Evolutionary conservation across 2,888 invertebrate genomes (phyloP), one percentile per base, ranked within the genome.

Genomic region (Callyntrura sp.): DNA sequence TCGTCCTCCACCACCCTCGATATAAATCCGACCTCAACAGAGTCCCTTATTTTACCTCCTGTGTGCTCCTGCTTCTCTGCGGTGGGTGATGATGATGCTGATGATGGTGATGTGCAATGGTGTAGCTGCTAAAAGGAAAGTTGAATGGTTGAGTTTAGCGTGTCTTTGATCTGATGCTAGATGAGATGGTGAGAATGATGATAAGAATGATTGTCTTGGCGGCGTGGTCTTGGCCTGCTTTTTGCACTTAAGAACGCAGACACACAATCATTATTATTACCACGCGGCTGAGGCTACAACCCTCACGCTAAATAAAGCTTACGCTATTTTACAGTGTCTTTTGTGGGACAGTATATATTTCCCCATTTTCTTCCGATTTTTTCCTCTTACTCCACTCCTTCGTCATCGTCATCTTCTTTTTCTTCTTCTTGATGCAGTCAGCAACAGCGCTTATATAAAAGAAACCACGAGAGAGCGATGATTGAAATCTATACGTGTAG

Each of bases 201-300:
- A 48, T 23, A 76, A 48, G 23, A 14, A 76, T 23, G 76, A 76
- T 62, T 25, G 62, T 25, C 62, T 20, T 35, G 48, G 70, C n/a
- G n/a, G n/a, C n/a, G 20, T 79, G 57, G 28, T 57, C 79, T 35
- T 79, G 79, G 57, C 28, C 57, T 28, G 79, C n/a, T 79, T 57
- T 70, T 62, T 62, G 62, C 25, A 62, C 62, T 25, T 25, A 6
- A 62, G 62, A 62, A n/a, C n/a, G n/a, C n/a, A n/a, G 25, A 25
- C 62, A 60, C 60, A 17, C 57, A 57, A 17, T 20, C 57, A 17
- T 20, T 20, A 57, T 57, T 17, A 57, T 20, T 20, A 57, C 57
- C 2, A 8, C n/a, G 11, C 57, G n/a, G n/a, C 55, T 55, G n/a
- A 11, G 2, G 12, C 55, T 12, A 60, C 60, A 4, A 62, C 62